Conservation (phyloP, 2,888 invertebrate genomes). For the Anthophora plumipes region DNA sequence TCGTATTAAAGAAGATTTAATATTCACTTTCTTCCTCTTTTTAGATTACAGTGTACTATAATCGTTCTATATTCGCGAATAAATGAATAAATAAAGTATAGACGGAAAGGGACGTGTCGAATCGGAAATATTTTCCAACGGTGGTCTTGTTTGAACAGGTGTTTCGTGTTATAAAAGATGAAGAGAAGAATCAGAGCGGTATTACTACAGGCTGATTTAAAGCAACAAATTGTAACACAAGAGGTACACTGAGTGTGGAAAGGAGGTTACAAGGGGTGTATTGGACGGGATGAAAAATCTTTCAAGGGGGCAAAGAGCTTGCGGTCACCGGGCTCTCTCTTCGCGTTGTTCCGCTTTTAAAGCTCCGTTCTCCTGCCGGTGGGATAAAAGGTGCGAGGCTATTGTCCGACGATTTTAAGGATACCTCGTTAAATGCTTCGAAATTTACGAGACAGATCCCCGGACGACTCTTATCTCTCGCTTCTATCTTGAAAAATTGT, state of each 20-base stretch:
- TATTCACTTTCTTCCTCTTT: no score
- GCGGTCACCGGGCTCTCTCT: conserved; percentile 4
- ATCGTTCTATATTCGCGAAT: no score
- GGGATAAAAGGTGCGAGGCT: background rate
- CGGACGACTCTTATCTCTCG: background rate
- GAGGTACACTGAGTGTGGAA: background rate
- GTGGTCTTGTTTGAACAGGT: conserved; percentile 12
- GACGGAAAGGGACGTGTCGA: no score
- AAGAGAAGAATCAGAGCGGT: background rate
- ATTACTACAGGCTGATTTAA: background rate
- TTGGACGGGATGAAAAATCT: conserved; percentile 19
- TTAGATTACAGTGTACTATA: no score
- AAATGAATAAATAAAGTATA: no score
- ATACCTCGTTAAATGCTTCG: background rate
- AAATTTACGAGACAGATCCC: background rate
- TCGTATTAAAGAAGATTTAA: no score
- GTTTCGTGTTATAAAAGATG: background rate
- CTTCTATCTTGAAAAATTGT: background rate
- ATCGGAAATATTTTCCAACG: background rate
- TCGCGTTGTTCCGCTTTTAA: conserved; percentile 4
- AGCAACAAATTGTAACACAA: background rate
- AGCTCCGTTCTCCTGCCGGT: background rate
- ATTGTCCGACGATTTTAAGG: background rate
- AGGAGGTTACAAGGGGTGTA: background rate
- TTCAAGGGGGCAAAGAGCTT: background rate